Evolutionary conservation across 2,113 vertebrate species (phyloP), one percentile per base, ranked within the genome.

Genomic region (Todiramphus chloris): DNA sequence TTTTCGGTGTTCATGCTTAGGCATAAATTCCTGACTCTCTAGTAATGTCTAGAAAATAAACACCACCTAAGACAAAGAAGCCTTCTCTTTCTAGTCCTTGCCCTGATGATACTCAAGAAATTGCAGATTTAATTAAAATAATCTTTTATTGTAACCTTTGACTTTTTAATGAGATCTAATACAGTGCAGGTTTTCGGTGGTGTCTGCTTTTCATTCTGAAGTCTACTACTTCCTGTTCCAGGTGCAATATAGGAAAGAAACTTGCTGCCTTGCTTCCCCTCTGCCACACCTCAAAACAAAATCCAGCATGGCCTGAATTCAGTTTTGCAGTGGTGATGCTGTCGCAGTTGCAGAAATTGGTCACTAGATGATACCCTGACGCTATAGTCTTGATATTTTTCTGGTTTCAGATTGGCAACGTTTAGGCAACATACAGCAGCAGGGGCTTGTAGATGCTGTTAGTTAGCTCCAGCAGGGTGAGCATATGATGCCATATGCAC

Each of bases 301-400:
- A 46, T n/a, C 63, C 48, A 10, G 12, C 6, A 15, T 58, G 73
- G 27, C 12, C 55, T 51, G 68, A 67, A 13, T 16, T 43, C 3
- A 16, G 0, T 69, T 84, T 27, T 77, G 28, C 60, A 35, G 48
- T 16, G 37, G 24, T 62, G 37, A 14, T 79, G 86, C 43, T 82
- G 44, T 43, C 2, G 84, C 60, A 93, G 66, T 95, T 96, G 25
- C 91, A 7, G n/a, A 16, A 51, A 35, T 37, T 60, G 48, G 70
- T 92, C 97, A 70, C 91, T 96, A 97, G 97, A 79, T 94, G 94
- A 80, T 96, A 87, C 17, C 51, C 80, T 94, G 84, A 69, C 5
- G 0, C 91, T 66, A 5, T 44, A 10, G 25, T 92, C 30, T 59
- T 91, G 55, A 2, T 75, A 64, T 23, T 87, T 44, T 27, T 82